Evolutionary conservation across 1,140 invertebrate species (phyloP), one percentile per base, ranked within the genome.

Genomic region (Campoletis sonorensis): DNA sequence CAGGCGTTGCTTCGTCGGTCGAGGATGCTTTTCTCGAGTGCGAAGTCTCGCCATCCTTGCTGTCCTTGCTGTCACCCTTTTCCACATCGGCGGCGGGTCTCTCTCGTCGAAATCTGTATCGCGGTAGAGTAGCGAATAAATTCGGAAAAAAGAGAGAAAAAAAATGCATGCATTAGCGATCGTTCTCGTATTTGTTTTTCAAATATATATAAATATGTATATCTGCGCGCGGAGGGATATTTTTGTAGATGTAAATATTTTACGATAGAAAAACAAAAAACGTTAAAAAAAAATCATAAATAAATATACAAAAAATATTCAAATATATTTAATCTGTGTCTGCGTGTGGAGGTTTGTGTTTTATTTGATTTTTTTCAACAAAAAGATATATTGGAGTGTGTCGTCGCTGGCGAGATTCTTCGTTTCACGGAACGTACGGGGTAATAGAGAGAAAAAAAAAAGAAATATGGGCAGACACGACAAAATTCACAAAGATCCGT

Each of bases 11-110:
- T 81, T 93, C 93, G 8, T 93, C 93, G 30, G 92, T 90, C 21
- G 93, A 91, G 67, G 94, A 94, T 70, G 93, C 91, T 90, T 95
- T 94, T 80, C 93, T 94, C 23, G 93, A 92, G 79, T 94, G 92
- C 40, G 88, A 89, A 27, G 85, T 88, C 71, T 90, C 88, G 82
- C 91, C 88, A 84, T 92, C 88, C 88, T 91, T 92, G 87, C 89
- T 83, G 71, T 92, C 88, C 88, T 94, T 92, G 83, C 86, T 87
- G 79, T 94, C 94, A 0, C 94, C 94, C 81, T 95, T 95, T 87
- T 95, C 95, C 0, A 95, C 92, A 88, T 95, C 95, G 37, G 93
- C 92, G 49, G 91, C 89, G 33, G 92, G 92, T 80, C 86, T 87
- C 79, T 91, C 90, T 72, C 90, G 85, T 70, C 91, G 89, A 86